phyloP scores from a whole-genome alignment of 2,888 invertebrate genomes.

The Cheilosia impressa region DNA sequence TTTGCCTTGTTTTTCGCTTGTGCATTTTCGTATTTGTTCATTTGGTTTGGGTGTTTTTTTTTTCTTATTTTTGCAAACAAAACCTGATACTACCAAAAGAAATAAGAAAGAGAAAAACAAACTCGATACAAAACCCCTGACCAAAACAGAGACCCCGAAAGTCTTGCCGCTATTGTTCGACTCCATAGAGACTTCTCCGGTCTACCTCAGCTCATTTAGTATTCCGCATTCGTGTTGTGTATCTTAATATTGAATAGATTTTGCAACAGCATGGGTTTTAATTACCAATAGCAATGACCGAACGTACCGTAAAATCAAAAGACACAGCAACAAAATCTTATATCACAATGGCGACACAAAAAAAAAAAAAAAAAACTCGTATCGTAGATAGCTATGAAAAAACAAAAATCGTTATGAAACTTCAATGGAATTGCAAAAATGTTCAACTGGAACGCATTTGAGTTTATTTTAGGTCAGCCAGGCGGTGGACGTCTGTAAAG shows the following conservation, averaged over 20 bases:
- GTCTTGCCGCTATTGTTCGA: slow-evolving; percentile 3
- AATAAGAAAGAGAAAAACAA: not conserved
- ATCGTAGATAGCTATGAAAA: slow-evolving; percentile 8
- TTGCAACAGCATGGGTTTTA: slow-evolving; percentile 65
- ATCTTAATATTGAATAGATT: slow-evolving; percentile 45
- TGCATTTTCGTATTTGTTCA: slow-evolving; percentile 36
- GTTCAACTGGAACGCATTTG: slow-evolving; percentile 11
- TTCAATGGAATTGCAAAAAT: slow-evolving; percentile 28
- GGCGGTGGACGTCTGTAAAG: not conserved
- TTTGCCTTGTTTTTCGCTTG: slow-evolving; percentile 29
- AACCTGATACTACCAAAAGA: not conserved
- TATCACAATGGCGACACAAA: not conserved
- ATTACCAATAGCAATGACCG: slow-evolving; percentile 44
- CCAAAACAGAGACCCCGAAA: not conserved
- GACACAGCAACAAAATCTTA: not conserved
- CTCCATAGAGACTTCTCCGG: slow-evolving; percentile 24
- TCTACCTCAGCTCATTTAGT: slow-evolving; percentile 50
- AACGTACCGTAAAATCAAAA: not conserved
- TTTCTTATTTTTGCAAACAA: no score
- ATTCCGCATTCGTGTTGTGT: slow-evolving; percentile 50
- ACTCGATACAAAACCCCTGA: slow-evolving; percentile 17
- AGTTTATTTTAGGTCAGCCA: slow-evolving; percentile 15
- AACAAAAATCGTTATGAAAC: slow-evolving; percentile 15
- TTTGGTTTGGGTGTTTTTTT: not conserved
- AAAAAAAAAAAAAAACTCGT: not conserved